A percentile compares a stretch with the other conserved stretches of the same genome.
Conservation (phyloP, 2,797 vertebrate species). For the Chiroxiphia lanceolata region DNA sequence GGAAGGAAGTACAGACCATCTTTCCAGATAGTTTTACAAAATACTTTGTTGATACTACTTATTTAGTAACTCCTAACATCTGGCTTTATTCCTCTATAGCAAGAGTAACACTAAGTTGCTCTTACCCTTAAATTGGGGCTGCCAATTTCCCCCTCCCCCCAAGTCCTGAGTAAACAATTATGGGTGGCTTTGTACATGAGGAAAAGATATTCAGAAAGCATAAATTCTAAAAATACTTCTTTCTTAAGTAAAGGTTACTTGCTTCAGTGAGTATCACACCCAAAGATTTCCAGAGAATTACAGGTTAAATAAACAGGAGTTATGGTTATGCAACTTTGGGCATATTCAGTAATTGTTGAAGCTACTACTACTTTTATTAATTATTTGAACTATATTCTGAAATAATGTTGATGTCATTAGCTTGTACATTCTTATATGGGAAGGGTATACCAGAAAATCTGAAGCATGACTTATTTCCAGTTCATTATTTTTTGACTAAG, state of each 20-base stretch:
- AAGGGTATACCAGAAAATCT: background rate
- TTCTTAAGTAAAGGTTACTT: background rate
- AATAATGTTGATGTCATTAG: background rate
- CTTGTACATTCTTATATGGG: background rate
- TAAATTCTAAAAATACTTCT: background rate
- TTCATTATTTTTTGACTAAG: background rate
- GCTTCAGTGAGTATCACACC: background rate
- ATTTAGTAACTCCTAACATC: background rate
- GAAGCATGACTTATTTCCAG: background rate
- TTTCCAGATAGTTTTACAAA: conserved; percentile 23
- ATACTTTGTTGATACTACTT: background rate
- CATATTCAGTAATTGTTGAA: background rate
- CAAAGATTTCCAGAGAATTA: background rate
- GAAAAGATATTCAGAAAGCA: background rate
- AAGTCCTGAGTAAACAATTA: background rate
- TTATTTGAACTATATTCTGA: background rate
- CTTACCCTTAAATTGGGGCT: background rate
- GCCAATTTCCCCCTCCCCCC: background rate
- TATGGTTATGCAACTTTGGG: background rate
- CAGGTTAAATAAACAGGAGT: background rate
- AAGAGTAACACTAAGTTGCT: background rate
- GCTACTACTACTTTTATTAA: background rate
- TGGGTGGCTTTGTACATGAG: background rate
- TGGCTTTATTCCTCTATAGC: background rate
- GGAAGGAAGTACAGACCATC: background rate